Base-by-base conservation (phyloP, 2,113 vertebrate genomes). In the Addax nasomaculatus region DNA sequence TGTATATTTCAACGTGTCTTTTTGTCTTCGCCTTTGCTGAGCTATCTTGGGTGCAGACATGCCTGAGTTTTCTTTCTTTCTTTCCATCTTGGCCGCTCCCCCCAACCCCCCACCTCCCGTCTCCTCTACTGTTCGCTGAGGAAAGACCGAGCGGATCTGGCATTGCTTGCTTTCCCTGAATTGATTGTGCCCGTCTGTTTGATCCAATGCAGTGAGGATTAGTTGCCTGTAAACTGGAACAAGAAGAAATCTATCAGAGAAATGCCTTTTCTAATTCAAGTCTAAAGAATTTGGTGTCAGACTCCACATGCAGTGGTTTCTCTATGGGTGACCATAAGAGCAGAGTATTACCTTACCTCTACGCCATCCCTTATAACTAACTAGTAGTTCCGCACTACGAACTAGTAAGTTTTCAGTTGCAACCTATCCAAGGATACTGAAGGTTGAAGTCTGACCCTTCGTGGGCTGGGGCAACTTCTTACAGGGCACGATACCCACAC, bases 161-260 rank as follows among this genome's bases (percentile, higher is more conserved):
- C 97, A 39, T 89, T 96, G 98, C 76, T 92, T 96, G 47, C 96
- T 98, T 96, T 60, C 70, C n/a, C 96, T 62, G 89, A 96, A 98
- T 98, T 98, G 97, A 97, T 97, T 95, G 51, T 95, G 91, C 97
- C 86, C 43, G 4, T 97, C 96, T 81, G 36, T 98, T 97, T 98
- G 95, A 92, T 91, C 97, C 84, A 96, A 33, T 67, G 94, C 96
- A 90, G 92, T 85, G 92, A 95, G 97, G 98, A 96, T 81, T 97
- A 95, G 97, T 90, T 97, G 96, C 97, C 95, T 97, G 94, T 97
- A 98, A 97, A 98, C 89, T 96, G 93, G 91, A 98, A 97, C 14
- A 87, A 97, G 97, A 97, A 93, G 97, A 90, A 84, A 96, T 96
- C 97, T 97, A 90, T 97, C 98, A 97, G 97, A 93, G 81, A 93